Conservation (phyloP, 2,113 vertebrate species). For the Struthidea cinerea region DNA sequence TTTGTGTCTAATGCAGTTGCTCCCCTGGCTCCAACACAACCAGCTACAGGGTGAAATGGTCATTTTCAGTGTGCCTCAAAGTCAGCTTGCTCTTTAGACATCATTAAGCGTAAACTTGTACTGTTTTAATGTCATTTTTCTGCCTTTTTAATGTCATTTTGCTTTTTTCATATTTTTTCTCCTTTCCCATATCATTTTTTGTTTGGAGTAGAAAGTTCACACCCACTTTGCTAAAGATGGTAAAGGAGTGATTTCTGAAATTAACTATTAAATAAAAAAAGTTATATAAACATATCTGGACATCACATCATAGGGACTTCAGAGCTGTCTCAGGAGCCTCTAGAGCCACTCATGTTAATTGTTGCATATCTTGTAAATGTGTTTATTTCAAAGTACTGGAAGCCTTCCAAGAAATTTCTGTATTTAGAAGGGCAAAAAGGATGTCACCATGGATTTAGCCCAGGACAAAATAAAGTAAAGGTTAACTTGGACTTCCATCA, state of each 20-base stretch:
- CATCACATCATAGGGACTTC: neutral
- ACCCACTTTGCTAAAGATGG: constrained; percentile 6
- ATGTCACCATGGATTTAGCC: neutral
- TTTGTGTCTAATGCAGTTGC: neutral
- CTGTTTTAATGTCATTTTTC: neutral
- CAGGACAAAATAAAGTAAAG: constrained; percentile 13
- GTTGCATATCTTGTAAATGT: constrained; percentile 26
- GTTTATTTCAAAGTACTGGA: constrained; percentile 43
- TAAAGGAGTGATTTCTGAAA: constrained; percentile 10
- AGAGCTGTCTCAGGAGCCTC: constrained; percentile 23
- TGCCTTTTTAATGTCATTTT: neutral
- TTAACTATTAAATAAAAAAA: constrained; percentile 9
- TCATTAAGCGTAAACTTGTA: neutral
- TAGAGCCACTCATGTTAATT: constrained; percentile 40
- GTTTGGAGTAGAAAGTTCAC: constrained; percentile 14
- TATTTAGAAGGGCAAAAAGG: constrained; percentile 19
- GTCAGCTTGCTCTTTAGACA: neutral
- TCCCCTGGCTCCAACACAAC: neutral
- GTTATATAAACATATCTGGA: constrained; percentile 16
- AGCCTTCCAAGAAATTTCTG: constrained; percentile 7
- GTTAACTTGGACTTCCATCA: constrained; percentile 10
- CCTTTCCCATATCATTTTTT: neutral
- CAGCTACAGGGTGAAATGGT: neutral
- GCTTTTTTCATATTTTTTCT: neutral
- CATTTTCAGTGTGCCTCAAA: neutral